Percentiles rank a stretch among this genome's conserved stretches.
These are phyloP conservation scores for Protobothrops flavoviridis DNA, from an alignment of 2,113 vertebrate species.

Conservation along the genomic window DNA sequence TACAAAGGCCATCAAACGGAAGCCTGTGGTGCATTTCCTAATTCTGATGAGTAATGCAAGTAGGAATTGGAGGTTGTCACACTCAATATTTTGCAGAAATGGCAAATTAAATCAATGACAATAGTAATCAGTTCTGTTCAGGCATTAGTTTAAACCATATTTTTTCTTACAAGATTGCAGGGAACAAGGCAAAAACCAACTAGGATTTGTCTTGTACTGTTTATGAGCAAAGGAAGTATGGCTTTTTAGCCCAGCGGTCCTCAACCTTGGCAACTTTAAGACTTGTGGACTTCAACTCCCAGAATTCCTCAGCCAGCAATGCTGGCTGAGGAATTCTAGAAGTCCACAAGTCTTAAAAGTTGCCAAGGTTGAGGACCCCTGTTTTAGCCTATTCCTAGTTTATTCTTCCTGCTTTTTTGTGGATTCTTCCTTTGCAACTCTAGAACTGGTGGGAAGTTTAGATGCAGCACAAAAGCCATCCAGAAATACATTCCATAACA, in stretches of 20 bases:
- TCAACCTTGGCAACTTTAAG: too few relatives aligned
- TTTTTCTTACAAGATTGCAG: background rate
- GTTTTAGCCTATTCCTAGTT: background rate
- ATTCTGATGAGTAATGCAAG: background rate
- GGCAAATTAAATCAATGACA: background rate
- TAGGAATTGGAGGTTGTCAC: background rate
- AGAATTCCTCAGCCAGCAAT: too few relatives aligned
- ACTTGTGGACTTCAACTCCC: too few relatives aligned
- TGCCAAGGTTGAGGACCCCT: too few relatives aligned
- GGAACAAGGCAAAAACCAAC: background rate
- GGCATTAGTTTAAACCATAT: background rate
- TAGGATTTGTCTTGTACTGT: background rate
- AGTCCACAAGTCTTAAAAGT: too few relatives aligned
- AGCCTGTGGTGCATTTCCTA: background rate
- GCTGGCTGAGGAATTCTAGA: too few relatives aligned
- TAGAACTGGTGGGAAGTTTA: background rate
- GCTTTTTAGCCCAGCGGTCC: background rate
- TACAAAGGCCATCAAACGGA: slow-evolving; percentile 1
- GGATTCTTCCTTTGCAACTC: background rate
- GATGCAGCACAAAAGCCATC: background rate
- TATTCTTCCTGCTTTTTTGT: background rate
- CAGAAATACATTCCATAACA: background rate
- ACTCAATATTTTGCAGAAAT: background rate
- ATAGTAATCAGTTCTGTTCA: background rate
- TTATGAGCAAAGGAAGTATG: background rate